Conservation (phyloP, 1,140 invertebrate genomes). For the Bursaphelenchus mucronatus region DNA sequence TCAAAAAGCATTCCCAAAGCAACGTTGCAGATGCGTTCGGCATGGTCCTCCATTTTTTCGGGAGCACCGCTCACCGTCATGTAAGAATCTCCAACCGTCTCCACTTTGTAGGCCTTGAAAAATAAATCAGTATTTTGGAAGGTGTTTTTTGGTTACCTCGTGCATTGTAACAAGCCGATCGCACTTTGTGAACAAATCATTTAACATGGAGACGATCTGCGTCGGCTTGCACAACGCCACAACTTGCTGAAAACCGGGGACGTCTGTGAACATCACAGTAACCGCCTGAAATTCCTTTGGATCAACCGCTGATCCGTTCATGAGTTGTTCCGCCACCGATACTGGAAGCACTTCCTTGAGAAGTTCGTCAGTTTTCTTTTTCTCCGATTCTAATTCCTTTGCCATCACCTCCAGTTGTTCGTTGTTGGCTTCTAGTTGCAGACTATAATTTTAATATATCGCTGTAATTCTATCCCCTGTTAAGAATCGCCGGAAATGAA, state of each 20-base stretch:
- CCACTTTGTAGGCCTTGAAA: slow-evolving; percentile 70
- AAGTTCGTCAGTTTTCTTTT: slow-evolving; percentile 82
- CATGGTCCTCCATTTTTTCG: slow-evolving; percentile 83
- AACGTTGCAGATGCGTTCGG: slow-evolving; percentile 81
- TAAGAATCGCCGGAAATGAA: slow-evolving; percentile 5
- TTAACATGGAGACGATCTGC: slow-evolving; percentile 82
- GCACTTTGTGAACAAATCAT: slow-evolving; percentile 91
- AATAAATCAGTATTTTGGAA: slow-evolving; percentile 5
- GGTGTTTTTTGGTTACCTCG: slow-evolving; percentile 28
- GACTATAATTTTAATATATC: slow-evolving; percentile 21
- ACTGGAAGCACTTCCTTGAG: slow-evolving; percentile 50
- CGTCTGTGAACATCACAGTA: slow-evolving; percentile 53
- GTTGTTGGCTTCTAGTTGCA: slow-evolving; percentile 82
- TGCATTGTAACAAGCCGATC: slow-evolving; percentile 66
- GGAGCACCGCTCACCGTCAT: slow-evolving; percentile 96
- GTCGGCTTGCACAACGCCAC: slow-evolving; percentile 53
- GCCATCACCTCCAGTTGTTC: slow-evolving; percentile 93
- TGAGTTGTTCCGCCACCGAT: slow-evolving; percentile 56
- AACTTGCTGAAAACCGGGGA: slow-evolving; percentile 54
- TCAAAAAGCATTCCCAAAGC: slow-evolving; percentile 56
- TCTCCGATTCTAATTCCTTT: slow-evolving; percentile 85
- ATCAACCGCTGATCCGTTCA: slow-evolving; percentile 52
- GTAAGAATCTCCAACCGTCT: slow-evolving; percentile 98
- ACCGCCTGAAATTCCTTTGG: slow-evolving; percentile 42
- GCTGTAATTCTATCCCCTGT: too few relatives aligned